These are phyloP conservation scores for Galago senegalensis DNA, from an alignment of 2,797 vertebrate genomes.

Conservation along the genomic window DNA sequence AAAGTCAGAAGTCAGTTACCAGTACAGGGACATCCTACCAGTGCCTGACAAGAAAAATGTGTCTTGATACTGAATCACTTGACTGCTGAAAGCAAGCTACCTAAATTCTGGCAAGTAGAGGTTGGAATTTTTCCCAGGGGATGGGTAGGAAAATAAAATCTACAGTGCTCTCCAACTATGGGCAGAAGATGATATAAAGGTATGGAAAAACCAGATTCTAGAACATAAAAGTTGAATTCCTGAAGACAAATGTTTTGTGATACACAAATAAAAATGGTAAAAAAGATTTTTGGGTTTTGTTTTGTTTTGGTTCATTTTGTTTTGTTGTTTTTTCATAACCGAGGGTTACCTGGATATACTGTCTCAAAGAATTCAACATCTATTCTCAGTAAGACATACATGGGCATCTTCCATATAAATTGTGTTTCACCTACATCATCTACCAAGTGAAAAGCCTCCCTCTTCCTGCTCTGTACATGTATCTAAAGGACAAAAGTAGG, in stretches of 20 bases:
- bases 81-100: not conserved
- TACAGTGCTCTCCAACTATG: not conserved
- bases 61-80: not conserved
- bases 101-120: not conserved
- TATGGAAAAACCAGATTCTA: not conserved
- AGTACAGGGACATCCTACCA: not conserved
- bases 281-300: not conserved
- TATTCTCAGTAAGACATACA: not conserved
- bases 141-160: not conserved
- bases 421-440: not conserved
- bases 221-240: not conserved
- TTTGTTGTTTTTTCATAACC: not conserved
- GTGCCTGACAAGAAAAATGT: not conserved
- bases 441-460: not conserved
- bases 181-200: not conserved
- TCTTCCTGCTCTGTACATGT: not conserved
- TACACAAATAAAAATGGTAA: conserved; percentile 35
- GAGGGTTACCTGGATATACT: not conserved
- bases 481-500: not conserved
- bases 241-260: not conserved
- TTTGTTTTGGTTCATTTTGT: not conserved
- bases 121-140: not conserved
- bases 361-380: not conserved
- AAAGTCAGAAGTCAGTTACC: not conserved
- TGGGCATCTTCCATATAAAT: not conserved